phyloP scores from a whole-genome alignment of 2,797 vertebrate species.

The Simalia tracyae region DNA sequence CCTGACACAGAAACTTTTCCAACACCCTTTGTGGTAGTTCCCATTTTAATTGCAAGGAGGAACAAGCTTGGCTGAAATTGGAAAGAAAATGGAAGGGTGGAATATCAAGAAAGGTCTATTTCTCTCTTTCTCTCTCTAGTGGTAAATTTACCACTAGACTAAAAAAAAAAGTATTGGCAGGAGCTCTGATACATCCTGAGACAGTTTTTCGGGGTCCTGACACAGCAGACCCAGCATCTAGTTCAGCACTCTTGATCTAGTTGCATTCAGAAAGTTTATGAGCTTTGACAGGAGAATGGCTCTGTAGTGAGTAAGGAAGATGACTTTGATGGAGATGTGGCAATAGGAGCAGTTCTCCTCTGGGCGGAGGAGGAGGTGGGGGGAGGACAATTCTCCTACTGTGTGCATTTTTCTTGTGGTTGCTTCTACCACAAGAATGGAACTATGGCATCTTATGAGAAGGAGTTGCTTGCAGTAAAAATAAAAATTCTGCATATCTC shows the following conservation, averaged over 20 bases:
- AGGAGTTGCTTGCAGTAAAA: not conserved
- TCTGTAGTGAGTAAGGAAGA: not conserved
- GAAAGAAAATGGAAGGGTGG: not conserved
- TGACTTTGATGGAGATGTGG: not conserved
- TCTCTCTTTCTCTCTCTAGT: not conserved
- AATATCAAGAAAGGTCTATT: not conserved
- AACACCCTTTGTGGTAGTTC: not conserved
- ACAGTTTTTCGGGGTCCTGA: not conserved
- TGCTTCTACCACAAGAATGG: not conserved
- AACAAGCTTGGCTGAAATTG: not conserved
- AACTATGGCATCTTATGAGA: not conserved
- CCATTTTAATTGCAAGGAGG: not conserved
- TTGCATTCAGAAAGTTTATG: not conserved
- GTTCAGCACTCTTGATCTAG: not conserved
- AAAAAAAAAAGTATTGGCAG: not conserved
- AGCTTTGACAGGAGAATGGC: not conserved
- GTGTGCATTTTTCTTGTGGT: not conserved
- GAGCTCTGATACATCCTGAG: not conserved
- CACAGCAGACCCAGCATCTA: not conserved
- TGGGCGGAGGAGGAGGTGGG: not conserved
- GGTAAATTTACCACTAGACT: no score
- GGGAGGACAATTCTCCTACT: not conserved
- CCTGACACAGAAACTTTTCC: not conserved
- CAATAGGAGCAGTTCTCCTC: not conserved
- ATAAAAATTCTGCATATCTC: not conserved